These are phyloP conservation scores for Sphinx pinastri DNA, from an alignment of 2,888 invertebrate genomes.

Conservation along the genomic window DNA sequence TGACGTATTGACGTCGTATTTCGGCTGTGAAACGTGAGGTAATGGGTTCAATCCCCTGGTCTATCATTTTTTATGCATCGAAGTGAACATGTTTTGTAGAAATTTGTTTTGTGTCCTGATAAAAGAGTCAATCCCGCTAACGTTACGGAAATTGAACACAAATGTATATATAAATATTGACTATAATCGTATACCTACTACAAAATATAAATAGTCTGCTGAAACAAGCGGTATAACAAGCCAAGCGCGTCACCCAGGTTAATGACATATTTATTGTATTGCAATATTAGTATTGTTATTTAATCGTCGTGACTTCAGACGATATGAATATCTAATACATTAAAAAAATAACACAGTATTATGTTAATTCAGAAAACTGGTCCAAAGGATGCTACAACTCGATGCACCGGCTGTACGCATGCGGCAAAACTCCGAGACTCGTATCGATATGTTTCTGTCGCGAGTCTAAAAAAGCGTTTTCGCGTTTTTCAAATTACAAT, in stretches of 20 bases:
- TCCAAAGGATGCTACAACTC: constrained; percentile 7
- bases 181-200: neutral
- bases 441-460: no score
- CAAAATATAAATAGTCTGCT: constrained; percentile 12
- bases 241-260: constrained; percentile 11
- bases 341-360: constrained; percentile 26
- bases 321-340: constrained; percentile 20
- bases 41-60: no score
- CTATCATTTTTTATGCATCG: no score
- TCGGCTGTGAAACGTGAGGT: no score
- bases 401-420: neutral
- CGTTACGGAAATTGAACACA: no score
- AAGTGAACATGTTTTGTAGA: no score
- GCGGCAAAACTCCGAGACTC: neutral
- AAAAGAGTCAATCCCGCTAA: no score
- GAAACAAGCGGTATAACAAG: constrained; percentile 1
- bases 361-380: constrained; percentile 17
- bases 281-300: constrained; percentile 22
- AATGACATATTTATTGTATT: constrained; percentile 21
- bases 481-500: no score
- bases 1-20: no score
- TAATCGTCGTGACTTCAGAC: constrained; percentile 19
- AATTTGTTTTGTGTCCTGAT: no score
- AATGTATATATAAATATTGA: no score
- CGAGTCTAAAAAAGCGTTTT: no score